These are phyloP conservation scores for Sitta carolinensis DNA, from an alignment of 2,797 vertebrate genomes.

Conservation along the genomic window DNA sequence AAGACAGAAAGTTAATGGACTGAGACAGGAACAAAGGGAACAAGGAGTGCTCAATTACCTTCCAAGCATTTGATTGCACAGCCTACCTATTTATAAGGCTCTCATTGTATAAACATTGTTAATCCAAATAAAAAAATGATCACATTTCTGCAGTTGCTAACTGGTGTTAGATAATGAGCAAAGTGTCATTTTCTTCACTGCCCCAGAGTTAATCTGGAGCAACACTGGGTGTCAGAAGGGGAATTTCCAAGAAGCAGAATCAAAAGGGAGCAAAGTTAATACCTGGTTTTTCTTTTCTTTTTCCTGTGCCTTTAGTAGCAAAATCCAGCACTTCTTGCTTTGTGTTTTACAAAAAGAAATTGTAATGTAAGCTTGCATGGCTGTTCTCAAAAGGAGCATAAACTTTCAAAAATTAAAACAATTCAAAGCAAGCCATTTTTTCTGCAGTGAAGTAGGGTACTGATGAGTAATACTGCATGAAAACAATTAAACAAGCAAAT, in stretches of 20 bases:
- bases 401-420: not conserved
- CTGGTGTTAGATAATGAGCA: not conserved
- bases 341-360: not conserved
- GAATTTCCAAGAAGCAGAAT: not conserved
- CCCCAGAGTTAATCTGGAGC: not conserved
- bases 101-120: not conserved
- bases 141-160: not conserved
- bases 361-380: not conserved
- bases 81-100: not conserved
- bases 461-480: not conserved
- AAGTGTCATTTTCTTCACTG: not conserved
- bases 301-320: not conserved
- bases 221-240: not conserved
- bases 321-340: not conserved
- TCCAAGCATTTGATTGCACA: conserved; percentile 12
- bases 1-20: conserved; percentile 55
- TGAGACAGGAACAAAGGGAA: conserved; percentile 65
- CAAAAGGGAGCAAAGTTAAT: not conserved
- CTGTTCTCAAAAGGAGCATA: not conserved
- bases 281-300: not conserved
- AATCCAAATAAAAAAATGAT: not conserved
- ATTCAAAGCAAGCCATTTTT: not conserved
- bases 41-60: conserved; percentile 55
- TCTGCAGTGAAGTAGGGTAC: not conserved
- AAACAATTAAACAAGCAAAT: not conserved